A percentile compares a stretch with the other conserved stretches of the same genome.
Evolutionary conservation across 2,888 invertebrate genomes (phyloP).

Genomic region (Mythimna pallens): DNA sequence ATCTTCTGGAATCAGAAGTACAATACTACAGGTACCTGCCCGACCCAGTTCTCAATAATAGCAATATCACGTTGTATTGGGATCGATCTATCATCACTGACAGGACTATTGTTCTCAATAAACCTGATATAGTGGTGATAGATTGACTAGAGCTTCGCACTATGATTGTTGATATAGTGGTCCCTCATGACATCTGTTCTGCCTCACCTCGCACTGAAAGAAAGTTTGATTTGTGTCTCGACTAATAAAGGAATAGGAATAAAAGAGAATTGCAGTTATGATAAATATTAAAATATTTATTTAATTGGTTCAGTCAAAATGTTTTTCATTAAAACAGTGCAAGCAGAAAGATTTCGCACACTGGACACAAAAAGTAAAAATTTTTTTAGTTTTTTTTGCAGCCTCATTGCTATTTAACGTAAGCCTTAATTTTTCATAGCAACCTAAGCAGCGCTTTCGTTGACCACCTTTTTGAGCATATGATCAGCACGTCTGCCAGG

Average conservation of each 20-base stretch:
- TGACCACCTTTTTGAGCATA: constrained; percentile 30
- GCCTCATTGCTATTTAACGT: constrained; percentile 30
- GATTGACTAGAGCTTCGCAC: too few relatives aligned
- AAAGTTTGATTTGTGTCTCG: constrained; percentile 11
- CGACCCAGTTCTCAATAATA: too few relatives aligned
- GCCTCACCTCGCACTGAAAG: constrained; percentile 3
- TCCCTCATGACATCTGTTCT: too few relatives aligned
- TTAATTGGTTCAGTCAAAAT: constrained; percentile 17
- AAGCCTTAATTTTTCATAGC: constrained; percentile 18
- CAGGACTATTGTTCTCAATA: too few relatives aligned
- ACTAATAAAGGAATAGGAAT: constrained; percentile 21
- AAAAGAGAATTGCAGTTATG: constrained; percentile 20
- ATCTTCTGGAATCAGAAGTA: too few relatives aligned
- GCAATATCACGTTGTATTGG: too few relatives aligned
- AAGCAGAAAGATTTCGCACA: constrained; percentile 37
- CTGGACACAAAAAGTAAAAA: constrained; percentile 25
- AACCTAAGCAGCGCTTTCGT: constrained; percentile 38
- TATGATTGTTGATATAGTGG: too few relatives aligned
- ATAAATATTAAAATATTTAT: constrained; percentile 16
- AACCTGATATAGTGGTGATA: too few relatives aligned
- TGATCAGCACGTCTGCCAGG: constrained; percentile 22
- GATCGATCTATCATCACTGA: too few relatives aligned
- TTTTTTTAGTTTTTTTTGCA: constrained; percentile 26
- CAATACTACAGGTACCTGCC: too few relatives aligned
- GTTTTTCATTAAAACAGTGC: constrained; percentile 40